A percentile compares a stretch with the other conserved stretches of the same genome.
Conservation (phyloP, 2,888 invertebrate species). For the Stenolophus ochropezus region DNA sequence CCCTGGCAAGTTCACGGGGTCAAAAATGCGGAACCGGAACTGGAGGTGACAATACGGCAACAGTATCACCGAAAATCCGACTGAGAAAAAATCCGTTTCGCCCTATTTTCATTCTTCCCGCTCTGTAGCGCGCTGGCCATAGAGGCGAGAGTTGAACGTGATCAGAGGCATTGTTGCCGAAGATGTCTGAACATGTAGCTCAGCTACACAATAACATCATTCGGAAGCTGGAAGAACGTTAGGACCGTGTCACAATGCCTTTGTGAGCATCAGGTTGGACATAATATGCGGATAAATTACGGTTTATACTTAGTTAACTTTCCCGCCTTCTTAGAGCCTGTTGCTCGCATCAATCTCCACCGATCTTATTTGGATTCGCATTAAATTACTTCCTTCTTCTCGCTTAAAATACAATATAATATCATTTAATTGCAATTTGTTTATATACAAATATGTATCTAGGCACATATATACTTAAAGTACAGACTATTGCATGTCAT, state of each 20-base stretch:
- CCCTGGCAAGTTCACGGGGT: conserved; percentile 65
- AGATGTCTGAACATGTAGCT: conserved; percentile 44
- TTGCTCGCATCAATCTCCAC: neutral
- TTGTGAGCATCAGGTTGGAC: conserved; percentile 56
- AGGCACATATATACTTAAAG: too few relatives aligned
- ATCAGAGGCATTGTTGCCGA: conserved; percentile 50
- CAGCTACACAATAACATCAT: conserved; percentile 44
- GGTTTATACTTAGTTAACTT: conserved; percentile 56
- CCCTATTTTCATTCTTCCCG: conserved; percentile 47
- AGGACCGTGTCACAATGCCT: conserved; percentile 55
- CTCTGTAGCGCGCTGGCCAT: neutral
- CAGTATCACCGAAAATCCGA: conserved; percentile 69
- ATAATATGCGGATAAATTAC: conserved; percentile 59
- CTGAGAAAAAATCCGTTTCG: conserved; percentile 51
- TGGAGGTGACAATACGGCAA: conserved; percentile 66
- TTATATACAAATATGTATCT: too few relatives aligned
- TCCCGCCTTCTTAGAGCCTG: conserved; percentile 44
- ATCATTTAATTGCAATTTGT: too few relatives aligned
- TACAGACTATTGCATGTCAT: too few relatives aligned
- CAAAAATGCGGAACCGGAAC: conserved; percentile 72
- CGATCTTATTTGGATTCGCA: neutral
- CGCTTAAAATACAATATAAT: too few relatives aligned
- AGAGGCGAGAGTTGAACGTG: conserved; percentile 37
- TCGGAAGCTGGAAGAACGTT: conserved; percentile 54
- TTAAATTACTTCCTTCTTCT: too few relatives aligned